These are phyloP conservation scores for Neodiprion fabricii DNA, from an alignment of 1,140 invertebrate genomes.

Conservation along the genomic window DNA sequence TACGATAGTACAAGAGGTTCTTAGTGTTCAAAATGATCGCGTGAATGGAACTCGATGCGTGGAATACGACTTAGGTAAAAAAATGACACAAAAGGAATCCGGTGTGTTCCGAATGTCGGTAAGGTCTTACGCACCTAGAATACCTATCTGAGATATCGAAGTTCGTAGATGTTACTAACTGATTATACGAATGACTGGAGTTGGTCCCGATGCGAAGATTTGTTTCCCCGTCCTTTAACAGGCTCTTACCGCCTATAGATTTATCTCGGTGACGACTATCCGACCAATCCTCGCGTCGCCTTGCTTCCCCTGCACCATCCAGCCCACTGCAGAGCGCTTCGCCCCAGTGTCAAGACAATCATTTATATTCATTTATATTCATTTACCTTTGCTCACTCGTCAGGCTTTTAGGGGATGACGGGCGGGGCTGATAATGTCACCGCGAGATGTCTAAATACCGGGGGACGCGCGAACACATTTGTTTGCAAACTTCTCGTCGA, in stretches of 20 bases:
- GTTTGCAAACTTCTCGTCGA: conserved; percentile 29
- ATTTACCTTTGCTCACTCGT: conserved; percentile 4
- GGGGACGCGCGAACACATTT: conserved; percentile 31
- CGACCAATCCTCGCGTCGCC: neutral
- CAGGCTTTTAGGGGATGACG: conserved; percentile 27
- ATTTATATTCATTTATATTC: conserved; percentile 16
- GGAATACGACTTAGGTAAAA: too few species aligned
- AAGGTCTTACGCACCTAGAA: too few species aligned
- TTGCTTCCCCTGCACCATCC: neutral
- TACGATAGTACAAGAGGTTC: too few species aligned
- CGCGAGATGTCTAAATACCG: conserved; percentile 32
- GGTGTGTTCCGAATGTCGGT: too few species aligned
- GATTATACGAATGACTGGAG: too few species aligned
- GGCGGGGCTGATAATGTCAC: conserved; percentile 31
- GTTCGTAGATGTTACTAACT: too few species aligned
- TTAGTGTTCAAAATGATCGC: too few species aligned
- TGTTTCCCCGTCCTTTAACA: neutral
- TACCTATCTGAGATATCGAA: too few species aligned
- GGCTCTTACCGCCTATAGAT: neutral
- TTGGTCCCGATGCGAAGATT: neutral
- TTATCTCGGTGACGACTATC: neutral
- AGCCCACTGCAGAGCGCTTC: neutral
- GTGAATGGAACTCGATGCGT: too few species aligned
- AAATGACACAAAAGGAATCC: too few species aligned
- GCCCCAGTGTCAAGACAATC: conserved; percentile 9